Conservation (phyloP, 2,113 vertebrate species). For the Pteruthius melanotis region DNA sequence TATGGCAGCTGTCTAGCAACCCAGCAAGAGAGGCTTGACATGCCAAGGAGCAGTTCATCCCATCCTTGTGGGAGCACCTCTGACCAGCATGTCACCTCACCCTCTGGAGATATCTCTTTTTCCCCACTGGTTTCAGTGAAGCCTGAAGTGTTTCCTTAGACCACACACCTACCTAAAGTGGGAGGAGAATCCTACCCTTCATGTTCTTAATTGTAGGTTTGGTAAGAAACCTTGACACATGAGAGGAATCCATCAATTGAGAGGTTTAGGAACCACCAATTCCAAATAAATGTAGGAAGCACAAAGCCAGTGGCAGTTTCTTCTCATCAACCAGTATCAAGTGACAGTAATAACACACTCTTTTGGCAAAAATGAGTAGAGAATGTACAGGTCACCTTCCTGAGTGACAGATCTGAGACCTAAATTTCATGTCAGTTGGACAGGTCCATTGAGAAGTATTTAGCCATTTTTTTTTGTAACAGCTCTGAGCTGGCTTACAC, state of each 20-base stretch:
- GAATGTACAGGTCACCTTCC: not conserved
- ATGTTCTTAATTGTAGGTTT: not conserved
- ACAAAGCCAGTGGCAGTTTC: not conserved
- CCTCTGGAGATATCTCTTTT: not conserved
- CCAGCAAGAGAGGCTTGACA: not conserved
- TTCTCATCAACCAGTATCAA: not conserved
- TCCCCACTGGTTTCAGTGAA: not conserved
- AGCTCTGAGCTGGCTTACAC: not conserved
- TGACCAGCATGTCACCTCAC: not conserved
- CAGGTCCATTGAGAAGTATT: not conserved
- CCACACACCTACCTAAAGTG: not conserved
- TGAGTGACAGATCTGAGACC: conserved; percentile 1
- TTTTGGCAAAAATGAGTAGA: not conserved
- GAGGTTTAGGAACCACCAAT: not conserved
- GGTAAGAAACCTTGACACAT: not conserved
- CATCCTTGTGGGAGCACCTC: rapidly evolving
- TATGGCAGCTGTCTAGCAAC: not conserved
- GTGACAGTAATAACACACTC: conserved; percentile 21
- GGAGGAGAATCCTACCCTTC: not conserved
- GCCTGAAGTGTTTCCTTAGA: not conserved
- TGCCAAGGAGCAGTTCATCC: not conserved
- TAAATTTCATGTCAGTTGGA: not conserved
- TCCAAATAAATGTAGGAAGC: not conserved
- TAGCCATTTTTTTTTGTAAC: not conserved
- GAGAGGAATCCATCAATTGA: not conserved